A percentile compares a stretch with the other conserved stretches of the same genome.
Conservation (phyloP, 2,113 vertebrate genomes). For the Oriolus oriolus region DNA sequence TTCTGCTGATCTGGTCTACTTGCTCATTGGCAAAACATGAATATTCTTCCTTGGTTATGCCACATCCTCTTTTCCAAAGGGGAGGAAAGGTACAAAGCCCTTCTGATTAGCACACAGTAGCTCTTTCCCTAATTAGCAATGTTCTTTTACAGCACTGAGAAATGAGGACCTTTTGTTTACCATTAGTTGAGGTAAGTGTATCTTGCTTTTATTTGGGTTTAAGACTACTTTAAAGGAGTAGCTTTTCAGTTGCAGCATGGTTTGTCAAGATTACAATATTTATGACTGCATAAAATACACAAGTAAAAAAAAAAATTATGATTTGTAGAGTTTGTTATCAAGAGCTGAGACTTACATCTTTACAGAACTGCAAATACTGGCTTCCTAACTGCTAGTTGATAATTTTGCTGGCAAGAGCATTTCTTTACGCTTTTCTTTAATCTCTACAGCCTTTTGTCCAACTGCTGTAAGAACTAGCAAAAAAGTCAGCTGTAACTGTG, state of each 20-base stretch:
- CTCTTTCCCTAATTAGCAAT: slow-evolving; percentile 34
- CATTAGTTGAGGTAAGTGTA: slow-evolving; percentile 61
- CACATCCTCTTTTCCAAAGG: not conserved
- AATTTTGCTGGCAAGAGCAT: slow-evolving; percentile 41
- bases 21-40: not conserved
- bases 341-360: slow-evolving; percentile 49
- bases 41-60: not conserved
- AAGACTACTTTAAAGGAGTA: slow-evolving; percentile 63
- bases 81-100: not conserved
- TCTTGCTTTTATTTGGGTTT: slow-evolving; percentile 65
- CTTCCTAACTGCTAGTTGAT: slow-evolving; percentile 44
- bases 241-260: slow-evolving; percentile 63
- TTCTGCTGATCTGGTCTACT: not conserved
- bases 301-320: slow-evolving; percentile 35
- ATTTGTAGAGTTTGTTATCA: slow-evolving; percentile 47
- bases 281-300: slow-evolving; percentile 62
- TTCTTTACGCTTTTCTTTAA: not conserved
- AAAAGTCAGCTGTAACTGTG: not conserved
- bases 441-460: not conserved
- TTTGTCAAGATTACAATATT: slow-evolving; percentile 64
- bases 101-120: not conserved
- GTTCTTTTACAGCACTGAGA: slow-evolving; percentile 39
- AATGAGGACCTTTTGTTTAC: slow-evolving; percentile 53
- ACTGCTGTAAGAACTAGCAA: not conserved
- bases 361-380: slow-evolving; percentile 48